A percentile compares a stretch with the other conserved stretches of the same genome.
Conservation (phyloP, 2,888 invertebrate genomes). For the Agrotis segetum region DNA sequence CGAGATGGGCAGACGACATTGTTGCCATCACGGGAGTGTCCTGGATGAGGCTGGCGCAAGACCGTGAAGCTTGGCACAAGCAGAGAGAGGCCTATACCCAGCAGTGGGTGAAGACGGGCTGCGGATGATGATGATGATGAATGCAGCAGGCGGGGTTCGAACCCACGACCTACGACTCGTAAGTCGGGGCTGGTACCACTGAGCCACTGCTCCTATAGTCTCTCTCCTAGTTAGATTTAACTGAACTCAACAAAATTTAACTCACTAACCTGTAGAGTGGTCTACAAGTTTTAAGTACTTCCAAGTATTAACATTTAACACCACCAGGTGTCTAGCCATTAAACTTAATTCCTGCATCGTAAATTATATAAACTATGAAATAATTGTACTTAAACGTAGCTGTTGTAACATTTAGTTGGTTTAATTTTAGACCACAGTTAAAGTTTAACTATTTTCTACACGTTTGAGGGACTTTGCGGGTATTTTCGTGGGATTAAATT, state of each 20-base stretch:
- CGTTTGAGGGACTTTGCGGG: neutral
- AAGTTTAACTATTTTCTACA: neutral
- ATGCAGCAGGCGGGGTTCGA: no score
- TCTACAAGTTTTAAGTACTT: conserved; percentile 1
- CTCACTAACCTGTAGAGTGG: conserved; percentile 8
- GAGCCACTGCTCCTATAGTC: no score
- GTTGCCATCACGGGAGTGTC: no score
- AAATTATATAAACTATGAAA: conserved; percentile 15
- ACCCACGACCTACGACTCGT: no score
- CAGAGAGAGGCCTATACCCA: no score
- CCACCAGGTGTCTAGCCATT: conserved; percentile 15
- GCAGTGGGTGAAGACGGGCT: no score
- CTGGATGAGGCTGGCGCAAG: no score
- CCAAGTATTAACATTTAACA: conserved; percentile 17
- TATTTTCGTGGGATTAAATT: neutral
- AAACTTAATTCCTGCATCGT: conserved; percentile 6
- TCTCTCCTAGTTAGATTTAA: no score
- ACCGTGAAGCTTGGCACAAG: no score
- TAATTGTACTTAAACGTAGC: conserved; percentile 4
- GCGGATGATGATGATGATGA: no score
- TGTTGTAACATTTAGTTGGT: neutral
- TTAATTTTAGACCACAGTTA: neutral
- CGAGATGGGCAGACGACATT: no score
- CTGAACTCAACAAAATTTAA: neutral
- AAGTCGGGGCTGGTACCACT: no score